Evolutionary conservation across 1,140 invertebrate genomes (phyloP), one percentile per base, ranked within the genome.

Genomic region (Zaprionus kolodkinae): DNA sequence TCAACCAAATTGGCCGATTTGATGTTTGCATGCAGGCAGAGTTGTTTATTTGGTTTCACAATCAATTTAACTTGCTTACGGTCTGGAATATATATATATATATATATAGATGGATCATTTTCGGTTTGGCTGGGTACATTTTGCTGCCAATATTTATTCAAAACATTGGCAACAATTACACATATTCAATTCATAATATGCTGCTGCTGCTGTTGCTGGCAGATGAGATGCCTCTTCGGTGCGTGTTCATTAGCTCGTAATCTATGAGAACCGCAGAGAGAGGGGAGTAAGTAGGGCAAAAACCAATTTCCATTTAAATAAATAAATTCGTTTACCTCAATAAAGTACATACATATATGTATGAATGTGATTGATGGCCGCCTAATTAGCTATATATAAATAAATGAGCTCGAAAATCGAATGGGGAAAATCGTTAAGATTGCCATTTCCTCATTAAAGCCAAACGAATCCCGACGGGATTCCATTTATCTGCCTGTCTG

Each of bases 281-380:
- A 35, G 15, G 6, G 1, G 13, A n/a, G 45, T 11, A 2, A 21
- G 21, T 21, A 2, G 52, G 60, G 38, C n/a, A 15, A 74, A 69
- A 59, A 59, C 54, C 27, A 64, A 64, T 71, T 75, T 40, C 21
- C 59, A 71, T 63, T 70, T 62, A 71, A 30, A 38, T 52, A 64
- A 64, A 50, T 52, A 50, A 5, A 50, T 21, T 5, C 17, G 3
- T 1, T 4, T 11, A 57, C 30, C 21, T 21, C 21, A 21, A 21
- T 21, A 21, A 21, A 21, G 15, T 11, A 25, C 2, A 5, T 33
- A 33, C 7, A 7, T 33, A 7, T 33, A 33, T 33, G 30, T 33
- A 0, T 33, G 30, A 9, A 12, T 50, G 45, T 71, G 72, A 75
- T 75, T 75, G 72, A 75, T 64, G 52, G 59, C 27, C 43, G 60